These are phyloP conservation scores for Pachycephala philippinensis DNA, from an alignment of 2,113 vertebrate genomes.

Conservation along the genomic window DNA sequence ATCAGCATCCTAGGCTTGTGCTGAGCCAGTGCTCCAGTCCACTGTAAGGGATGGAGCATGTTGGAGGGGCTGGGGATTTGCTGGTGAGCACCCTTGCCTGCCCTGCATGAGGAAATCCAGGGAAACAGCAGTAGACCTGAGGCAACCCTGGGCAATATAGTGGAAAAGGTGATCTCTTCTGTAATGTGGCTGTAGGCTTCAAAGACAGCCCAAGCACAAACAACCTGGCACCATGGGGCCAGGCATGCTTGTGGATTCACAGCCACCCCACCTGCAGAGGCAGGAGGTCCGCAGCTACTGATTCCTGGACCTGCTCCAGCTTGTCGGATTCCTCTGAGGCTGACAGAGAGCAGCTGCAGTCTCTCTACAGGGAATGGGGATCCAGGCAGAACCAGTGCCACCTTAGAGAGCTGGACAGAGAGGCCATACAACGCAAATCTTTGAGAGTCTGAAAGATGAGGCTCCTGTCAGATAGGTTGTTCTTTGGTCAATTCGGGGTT, in stretches of 20 bases:
- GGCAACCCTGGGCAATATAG: background rate
- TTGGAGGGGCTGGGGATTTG: background rate
- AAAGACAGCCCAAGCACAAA: background rate
- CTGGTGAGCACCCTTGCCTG: background rate
- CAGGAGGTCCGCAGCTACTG: background rate
- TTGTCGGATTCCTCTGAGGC: background rate
- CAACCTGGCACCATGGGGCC: background rate
- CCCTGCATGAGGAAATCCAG: background rate
- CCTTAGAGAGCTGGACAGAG: background rate
- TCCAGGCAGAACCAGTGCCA: background rate
- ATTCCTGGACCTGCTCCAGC: background rate
- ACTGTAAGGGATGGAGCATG: background rate
- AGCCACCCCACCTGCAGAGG: background rate
- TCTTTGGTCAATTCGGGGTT: background rate
- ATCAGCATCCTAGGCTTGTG: background rate
- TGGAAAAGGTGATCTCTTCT: background rate
- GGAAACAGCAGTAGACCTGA: background rate
- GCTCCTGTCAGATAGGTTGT: background rate
- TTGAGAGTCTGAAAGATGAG: background rate
- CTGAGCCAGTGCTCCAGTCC: background rate
- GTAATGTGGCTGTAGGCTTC: background rate
- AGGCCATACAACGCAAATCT: background rate
- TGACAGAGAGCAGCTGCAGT: background rate
- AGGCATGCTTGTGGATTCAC: background rate
- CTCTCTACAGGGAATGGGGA: rapidly evolving